Conservation (phyloP, 1,140 invertebrate genomes). For the Drosophila ogumai region DNA sequence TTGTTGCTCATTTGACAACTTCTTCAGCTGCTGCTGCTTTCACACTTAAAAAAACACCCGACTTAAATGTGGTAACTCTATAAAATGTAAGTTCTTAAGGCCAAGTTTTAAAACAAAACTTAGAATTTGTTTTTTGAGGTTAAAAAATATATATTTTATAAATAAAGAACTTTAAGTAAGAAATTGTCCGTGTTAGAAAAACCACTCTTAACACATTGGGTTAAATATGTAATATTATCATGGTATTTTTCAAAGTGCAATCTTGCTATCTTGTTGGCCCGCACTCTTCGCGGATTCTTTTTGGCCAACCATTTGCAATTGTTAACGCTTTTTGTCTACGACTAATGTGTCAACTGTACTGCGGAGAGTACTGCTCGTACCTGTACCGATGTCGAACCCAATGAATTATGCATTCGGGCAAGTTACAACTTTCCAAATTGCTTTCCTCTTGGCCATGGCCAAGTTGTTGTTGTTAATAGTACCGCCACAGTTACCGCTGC, state of each 20-base stretch:
- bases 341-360: conserved; percentile 71
- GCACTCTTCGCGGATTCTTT: conserved; percentile 55
- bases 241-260: not conserved
- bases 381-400: conserved; percentile 45
- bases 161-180: too few relatives aligned
- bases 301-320: conserved; percentile 67
- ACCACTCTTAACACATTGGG: too few relatives aligned
- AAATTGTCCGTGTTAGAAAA: not conserved
- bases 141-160: not conserved
- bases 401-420: conserved; percentile 80
- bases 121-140: not conserved
- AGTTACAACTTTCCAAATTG: conserved; percentile 78
- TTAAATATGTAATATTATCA: not conserved
- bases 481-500: conserved; percentile 30
- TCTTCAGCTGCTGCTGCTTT: conserved; percentile 47
- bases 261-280: conserved; percentile 13
- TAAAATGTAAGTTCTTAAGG: not conserved
- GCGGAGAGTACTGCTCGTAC: conserved; percentile 26
- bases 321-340: conserved; percentile 46
- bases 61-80: too few relatives aligned
- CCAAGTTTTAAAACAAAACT: not conserved
- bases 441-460: conserved; percentile 49
- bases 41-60: not conserved
- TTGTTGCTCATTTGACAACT: conserved; percentile 72
- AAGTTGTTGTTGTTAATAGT: conserved; percentile 40